Evolutionary conservation across 2,797 vertebrate species (phyloP).

Genomic region (Xiphophorus birchmanni): DNA sequence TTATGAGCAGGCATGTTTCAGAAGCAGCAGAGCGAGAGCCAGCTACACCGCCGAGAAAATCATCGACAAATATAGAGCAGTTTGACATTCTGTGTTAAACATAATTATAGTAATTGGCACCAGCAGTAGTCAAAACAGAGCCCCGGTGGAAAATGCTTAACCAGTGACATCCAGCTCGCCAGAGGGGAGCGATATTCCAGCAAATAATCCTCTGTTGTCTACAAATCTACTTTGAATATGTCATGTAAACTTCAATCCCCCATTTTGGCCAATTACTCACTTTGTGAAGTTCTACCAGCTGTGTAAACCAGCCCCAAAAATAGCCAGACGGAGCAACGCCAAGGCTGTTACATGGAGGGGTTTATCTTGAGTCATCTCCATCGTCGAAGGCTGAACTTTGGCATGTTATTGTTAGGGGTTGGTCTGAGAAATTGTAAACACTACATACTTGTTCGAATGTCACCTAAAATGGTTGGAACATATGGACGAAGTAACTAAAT

Average conservation of each 20-base stretch:
- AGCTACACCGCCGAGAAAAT: conserved; percentile 60
- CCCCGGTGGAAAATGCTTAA: conserved; percentile 22
- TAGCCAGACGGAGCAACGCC: neutral
- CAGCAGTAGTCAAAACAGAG: conserved; percentile 65
- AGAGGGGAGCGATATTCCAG: conserved; percentile 21
- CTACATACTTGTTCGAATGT: conserved; percentile 13
- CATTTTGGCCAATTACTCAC: conserved; percentile 10
- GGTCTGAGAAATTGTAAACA: conserved; percentile 11
- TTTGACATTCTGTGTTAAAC: conserved; percentile 72
- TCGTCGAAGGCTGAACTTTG: conserved; percentile 6
- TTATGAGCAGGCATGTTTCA: conserved; percentile 70
- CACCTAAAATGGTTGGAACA: conserved; percentile 4
- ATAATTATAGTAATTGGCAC: conserved; percentile 76
- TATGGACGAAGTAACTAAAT: neutral
- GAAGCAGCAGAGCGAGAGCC: conserved; percentile 60
- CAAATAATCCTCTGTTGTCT: conserved; percentile 9
- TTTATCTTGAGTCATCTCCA: conserved; percentile 40
- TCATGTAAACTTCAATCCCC: conserved; percentile 15
- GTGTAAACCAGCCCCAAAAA: conserved; percentile 47
- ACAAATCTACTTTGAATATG: conserved; percentile 8
- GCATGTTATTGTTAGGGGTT: conserved; percentile 6
- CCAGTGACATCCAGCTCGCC: conserved; percentile 37
- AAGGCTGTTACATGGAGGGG: conserved; percentile 11
- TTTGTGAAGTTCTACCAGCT: conserved; percentile 47
- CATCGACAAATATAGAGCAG: conserved; percentile 72